These are phyloP conservation scores for Xenopus tropicalis DNA, from an alignment of 2,113 vertebrate genomes.

Conservation along the genomic window DNA sequence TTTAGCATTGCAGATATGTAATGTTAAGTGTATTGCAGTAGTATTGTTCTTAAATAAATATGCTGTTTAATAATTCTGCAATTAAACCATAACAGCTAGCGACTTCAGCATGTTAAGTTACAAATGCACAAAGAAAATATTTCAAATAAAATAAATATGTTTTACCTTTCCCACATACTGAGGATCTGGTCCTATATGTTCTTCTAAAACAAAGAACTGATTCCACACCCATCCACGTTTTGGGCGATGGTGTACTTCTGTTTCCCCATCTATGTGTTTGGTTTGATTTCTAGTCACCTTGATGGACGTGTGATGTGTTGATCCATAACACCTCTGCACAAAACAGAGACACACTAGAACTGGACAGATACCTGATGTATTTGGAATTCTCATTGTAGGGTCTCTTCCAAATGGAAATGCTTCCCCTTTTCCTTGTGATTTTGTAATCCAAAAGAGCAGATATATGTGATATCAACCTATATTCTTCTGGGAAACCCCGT, in stretches of 20 bases:
- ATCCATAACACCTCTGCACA: slow-evolving; percentile 83
- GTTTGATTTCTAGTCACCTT: slow-evolving; percentile 83
- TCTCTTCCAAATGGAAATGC: slow-evolving; percentile 55
- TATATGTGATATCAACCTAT: slow-evolving; percentile 54
- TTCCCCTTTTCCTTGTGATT: slow-evolving; percentile 48
- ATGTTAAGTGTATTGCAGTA: too few relatives aligned
- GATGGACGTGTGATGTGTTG: slow-evolving; percentile 66
- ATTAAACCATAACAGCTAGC: too few relatives aligned
- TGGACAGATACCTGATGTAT: slow-evolving; percentile 85
- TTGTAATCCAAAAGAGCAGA: slow-evolving; percentile 56
- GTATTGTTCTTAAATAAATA: too few relatives aligned
- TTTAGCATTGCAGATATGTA: too few relatives aligned
- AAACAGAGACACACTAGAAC: slow-evolving; percentile 95
- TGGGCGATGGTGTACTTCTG: slow-evolving; percentile 94
- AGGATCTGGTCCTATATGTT: slow-evolving; percentile 92
- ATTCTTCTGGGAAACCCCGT: slow-evolving; percentile 66
- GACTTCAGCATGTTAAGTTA: too few relatives aligned
- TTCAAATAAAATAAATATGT: too few relatives aligned
- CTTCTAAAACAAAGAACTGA: slow-evolving; percentile 99
- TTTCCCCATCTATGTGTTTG: slow-evolving; percentile 79
- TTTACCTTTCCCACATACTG: slow-evolving; percentile 97
- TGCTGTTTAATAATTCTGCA: too few relatives aligned
- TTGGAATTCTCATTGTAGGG: slow-evolving; percentile 90
- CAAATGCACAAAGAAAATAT: too few relatives aligned
- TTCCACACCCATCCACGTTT: slow-evolving; percentile 99